Conservation (phyloP, 2,797 vertebrate species). For the Thripadectes ignobilis region DNA sequence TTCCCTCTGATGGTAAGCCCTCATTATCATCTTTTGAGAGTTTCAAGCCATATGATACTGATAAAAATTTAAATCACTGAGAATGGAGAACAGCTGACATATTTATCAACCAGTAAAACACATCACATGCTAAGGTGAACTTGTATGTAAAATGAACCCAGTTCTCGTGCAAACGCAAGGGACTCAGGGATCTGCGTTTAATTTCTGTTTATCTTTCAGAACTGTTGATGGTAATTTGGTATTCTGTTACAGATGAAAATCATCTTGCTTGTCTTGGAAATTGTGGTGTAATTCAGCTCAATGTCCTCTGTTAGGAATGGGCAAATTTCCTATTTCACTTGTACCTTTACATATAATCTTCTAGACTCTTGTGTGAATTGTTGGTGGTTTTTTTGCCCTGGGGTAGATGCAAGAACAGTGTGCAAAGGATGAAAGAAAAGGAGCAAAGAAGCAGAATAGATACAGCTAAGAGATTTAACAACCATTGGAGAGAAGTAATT, state of each 20-base stretch:
- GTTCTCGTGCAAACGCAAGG: neutral
- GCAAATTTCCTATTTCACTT: neutral
- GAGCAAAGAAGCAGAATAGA: neutral
- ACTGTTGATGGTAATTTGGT: neutral
- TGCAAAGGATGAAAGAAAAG: neutral
- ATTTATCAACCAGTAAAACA: neutral
- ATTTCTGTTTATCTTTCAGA: neutral
- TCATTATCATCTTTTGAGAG: neutral
- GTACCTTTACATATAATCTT: neutral
- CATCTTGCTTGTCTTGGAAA: neutral
- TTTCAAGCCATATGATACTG: accelerated
- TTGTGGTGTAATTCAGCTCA: neutral
- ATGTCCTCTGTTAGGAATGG: neutral
- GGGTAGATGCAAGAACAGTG: accelerated
- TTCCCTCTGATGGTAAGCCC: neutral
- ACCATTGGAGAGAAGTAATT: neutral
- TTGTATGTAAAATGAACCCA: neutral
- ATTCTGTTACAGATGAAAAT: neutral
- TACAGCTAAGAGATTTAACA: neutral
- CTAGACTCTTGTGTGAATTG: neutral
- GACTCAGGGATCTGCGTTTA: neutral
- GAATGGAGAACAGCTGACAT: neutral
- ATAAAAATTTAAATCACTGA: neutral
- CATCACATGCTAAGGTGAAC: neutral
- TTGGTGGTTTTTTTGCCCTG: neutral